Conservation (phyloP, 2,888 invertebrate species). For the Cactoblastis cactorum region DNA sequence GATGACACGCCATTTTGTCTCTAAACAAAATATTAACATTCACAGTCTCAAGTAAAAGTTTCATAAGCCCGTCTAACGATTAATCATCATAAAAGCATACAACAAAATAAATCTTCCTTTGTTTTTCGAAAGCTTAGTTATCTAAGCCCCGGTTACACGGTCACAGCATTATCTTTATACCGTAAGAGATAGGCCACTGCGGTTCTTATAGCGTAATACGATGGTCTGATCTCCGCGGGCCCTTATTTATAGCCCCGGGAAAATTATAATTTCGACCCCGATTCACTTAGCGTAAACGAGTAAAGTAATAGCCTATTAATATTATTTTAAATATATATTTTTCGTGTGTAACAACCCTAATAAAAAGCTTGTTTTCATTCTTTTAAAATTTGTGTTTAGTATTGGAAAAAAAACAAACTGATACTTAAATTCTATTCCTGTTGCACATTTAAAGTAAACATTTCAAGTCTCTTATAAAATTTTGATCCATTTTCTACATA, state of each 20-base stretch:
- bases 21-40: too few relatives aligned
- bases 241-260: conserved; percentile 39
- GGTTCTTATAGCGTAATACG: conserved; percentile 33
- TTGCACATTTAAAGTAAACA: too few relatives aligned
- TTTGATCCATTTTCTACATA: too few relatives aligned
- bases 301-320: conserved; percentile 22
- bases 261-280: conserved; percentile 32
- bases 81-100: conserved; percentile 13
- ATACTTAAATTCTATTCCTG: too few relatives aligned
- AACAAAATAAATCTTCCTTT: conserved; percentile 18
- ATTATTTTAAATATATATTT: neutral
- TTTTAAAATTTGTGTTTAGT: too few relatives aligned
- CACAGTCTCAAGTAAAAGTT: too few relatives aligned
- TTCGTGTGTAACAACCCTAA: neutral
- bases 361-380: neutral
- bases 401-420: too few relatives aligned
- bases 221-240: conserved; percentile 33
- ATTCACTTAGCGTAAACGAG: conserved; percentile 23
- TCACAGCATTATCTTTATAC: conserved; percentile 40
- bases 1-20: too few relatives aligned
- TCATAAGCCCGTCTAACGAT: neutral
- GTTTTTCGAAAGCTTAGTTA: conserved; percentile 31
- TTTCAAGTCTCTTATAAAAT: too few relatives aligned
- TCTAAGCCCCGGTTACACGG: conserved; percentile 31
- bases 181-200: conserved; percentile 32